A percentile compares a stretch with the other conserved stretches of the same genome.
phyloP scores from a whole-genome alignment of 2,888 invertebrate species.

The Amphipyra berbera region DNA sequence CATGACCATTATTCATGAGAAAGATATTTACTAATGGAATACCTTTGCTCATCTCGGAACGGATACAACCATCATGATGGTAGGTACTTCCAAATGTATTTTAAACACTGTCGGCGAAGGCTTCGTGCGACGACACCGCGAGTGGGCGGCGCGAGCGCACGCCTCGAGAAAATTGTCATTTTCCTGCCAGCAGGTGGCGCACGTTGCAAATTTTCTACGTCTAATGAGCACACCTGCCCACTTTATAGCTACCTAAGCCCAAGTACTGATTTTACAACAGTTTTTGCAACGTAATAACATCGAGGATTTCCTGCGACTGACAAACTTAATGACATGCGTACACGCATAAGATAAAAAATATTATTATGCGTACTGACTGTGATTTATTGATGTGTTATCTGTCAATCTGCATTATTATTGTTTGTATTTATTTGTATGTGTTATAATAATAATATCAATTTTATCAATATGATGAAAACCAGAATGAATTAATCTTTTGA shows the following conservation, averaged over 20 bases:
- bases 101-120: conserved; percentile 37
- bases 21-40: conserved; percentile 1
- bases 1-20: conserved; percentile 18
- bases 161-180: conserved; percentile 79
- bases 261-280: conserved; percentile 65
- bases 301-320: conserved; percentile 67
- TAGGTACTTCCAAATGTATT: conserved; percentile 40
- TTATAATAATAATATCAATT: not conserved
- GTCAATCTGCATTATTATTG: conserved; percentile 1
- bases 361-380: conserved; percentile 3
- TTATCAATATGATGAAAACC: not conserved
- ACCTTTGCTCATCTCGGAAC: conserved; percentile 22
- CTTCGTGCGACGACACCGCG: conserved; percentile 6
- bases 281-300: conserved; percentile 72
- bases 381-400: conserved; percentile 16
- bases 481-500: not conserved
- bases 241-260: conserved; percentile 51
- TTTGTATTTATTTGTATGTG: conserved; percentile 6
- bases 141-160: conserved; percentile 43
- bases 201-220: conserved; percentile 74
- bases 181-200: conserved; percentile 78
- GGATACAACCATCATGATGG: conserved; percentile 19
- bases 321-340: conserved; percentile 30
- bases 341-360: conserved; percentile 15
- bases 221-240: conserved; percentile 73